A percentile compares a stretch with the other conserved stretches of the same genome.
Evolutionary conservation across 2,888 invertebrate genomes (phyloP).

Genomic region (Sinopyrophorus schimmeli): DNA sequence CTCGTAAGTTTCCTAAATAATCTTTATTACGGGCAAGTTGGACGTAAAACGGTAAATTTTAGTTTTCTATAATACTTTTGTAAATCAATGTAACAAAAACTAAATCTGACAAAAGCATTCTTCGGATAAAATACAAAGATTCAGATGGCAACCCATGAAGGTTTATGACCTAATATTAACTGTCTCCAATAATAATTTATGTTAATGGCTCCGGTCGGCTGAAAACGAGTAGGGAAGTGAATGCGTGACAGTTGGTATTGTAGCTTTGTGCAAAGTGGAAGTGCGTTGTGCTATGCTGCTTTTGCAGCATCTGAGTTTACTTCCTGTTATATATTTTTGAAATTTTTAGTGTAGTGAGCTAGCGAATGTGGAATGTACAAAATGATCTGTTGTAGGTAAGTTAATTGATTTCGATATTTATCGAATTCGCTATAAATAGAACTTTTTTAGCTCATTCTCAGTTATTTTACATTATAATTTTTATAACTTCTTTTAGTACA

Average conservation of each 20-base stretch:
- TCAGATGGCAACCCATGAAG: slow-evolving; percentile 44
- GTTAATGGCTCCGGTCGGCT: slow-evolving; percentile 54
- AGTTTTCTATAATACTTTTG: too few relatives aligned
- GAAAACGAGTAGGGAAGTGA: slow-evolving; percentile 44
- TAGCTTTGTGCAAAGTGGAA: slow-evolving; percentile 52
- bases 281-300: slow-evolving; percentile 22
- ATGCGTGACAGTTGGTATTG: slow-evolving; percentile 52
- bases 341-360: slow-evolving; percentile 17
- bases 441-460: too few relatives aligned
- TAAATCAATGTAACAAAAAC: too few relatives aligned
- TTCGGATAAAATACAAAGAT: too few relatives aligned
- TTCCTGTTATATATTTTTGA: slow-evolving; percentile 22
- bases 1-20: too few relatives aligned
- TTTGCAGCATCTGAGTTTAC: slow-evolving; percentile 22
- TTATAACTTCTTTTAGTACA: too few relatives aligned
- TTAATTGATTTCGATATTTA: too few relatives aligned
- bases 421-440: too few relatives aligned
- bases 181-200: slow-evolving; percentile 66
- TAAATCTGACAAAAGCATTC: slow-evolving; percentile 24
- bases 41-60: too few relatives aligned
- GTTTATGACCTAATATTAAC: slow-evolving; percentile 60
- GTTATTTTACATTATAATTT: too few relatives aligned
- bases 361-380: neutral
- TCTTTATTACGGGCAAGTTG: too few relatives aligned
- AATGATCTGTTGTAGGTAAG: slow-evolving; percentile 5